A percentile compares a stretch with the other conserved stretches of the same genome.
Evolutionary conservation across 2,113 vertebrate species (phyloP).

Genomic region (Heterotilapia buettikoferi): DNA sequence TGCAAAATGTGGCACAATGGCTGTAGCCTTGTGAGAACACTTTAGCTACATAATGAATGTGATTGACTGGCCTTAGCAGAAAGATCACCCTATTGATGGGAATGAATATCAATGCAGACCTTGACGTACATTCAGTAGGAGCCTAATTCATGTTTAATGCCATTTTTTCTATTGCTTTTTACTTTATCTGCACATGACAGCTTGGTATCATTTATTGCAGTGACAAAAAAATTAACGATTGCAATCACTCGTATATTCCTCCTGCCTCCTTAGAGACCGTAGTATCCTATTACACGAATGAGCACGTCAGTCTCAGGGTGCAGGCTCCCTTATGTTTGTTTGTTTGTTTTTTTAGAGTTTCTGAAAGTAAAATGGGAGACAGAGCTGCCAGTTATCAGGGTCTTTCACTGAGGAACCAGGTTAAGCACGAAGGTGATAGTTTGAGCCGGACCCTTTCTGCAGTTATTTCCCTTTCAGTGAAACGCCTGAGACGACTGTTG

Average conservation of each 20-base stretch:
- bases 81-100: not conserved
- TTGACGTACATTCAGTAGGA: not conserved
- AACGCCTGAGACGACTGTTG: not conserved
- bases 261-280: not conserved
- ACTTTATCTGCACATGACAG: not conserved
- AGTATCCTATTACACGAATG: not conserved
- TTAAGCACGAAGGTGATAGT: not conserved
- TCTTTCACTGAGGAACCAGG: not conserved
- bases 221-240: not conserved
- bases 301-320: not conserved
- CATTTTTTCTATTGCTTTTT: not conserved
- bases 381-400: not conserved
- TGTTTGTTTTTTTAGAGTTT: not conserved
- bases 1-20: conserved; percentile 14
- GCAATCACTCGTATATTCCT: not conserved
- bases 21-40: conserved; percentile 27
- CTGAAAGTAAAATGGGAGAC: not conserved
- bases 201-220: not conserved
- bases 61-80: not conserved
- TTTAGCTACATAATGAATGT: not conserved
- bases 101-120: not conserved
- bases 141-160: not conserved
- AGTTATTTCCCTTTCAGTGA: not conserved
- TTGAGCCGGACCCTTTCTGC: not conserved
- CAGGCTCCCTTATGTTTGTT: not conserved